Conservation (phyloP, 2,113 vertebrate species). For the Agelaius phoeniceus region DNA sequence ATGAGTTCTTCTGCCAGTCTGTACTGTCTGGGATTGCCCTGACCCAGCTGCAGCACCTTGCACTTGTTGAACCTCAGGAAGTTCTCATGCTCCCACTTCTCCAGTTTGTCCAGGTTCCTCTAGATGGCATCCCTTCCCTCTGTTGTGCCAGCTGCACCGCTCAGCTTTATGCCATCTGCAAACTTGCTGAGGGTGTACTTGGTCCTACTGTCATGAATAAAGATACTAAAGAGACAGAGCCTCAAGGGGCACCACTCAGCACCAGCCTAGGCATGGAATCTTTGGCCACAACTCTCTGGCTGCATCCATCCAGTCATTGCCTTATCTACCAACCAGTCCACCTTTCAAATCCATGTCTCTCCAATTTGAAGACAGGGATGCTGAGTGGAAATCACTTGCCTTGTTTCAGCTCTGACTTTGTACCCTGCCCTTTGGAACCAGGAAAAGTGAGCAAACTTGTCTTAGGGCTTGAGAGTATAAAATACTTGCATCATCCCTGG, state of each 20-base stretch:
- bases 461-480: neutral
- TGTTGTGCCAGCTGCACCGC: fast-evolving
- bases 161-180: neutral
- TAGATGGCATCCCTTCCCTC: neutral
- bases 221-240: neutral
- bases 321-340: neutral
- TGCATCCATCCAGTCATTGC: neutral
- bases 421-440: neutral
- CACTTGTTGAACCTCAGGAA: neutral
- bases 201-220: neutral
- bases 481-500: neutral
- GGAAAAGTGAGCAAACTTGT: neutral
- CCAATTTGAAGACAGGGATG: neutral
- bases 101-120: neutral
- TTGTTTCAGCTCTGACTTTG: neutral
- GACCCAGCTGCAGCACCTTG: neutral
- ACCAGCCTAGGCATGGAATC: neutral
- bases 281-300: neutral
- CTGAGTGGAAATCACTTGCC: neutral
- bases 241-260: neutral
- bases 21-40: neutral
- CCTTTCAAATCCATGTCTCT: neutral
- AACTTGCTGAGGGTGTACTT: neutral
- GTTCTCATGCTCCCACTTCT: neutral
- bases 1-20: neutral